Percentiles rank a stretch among this genome's conserved stretches.
These are phyloP conservation scores for Cetonia aurata DNA, from an alignment of 2,888 invertebrate species.

Conservation along the genomic window DNA sequence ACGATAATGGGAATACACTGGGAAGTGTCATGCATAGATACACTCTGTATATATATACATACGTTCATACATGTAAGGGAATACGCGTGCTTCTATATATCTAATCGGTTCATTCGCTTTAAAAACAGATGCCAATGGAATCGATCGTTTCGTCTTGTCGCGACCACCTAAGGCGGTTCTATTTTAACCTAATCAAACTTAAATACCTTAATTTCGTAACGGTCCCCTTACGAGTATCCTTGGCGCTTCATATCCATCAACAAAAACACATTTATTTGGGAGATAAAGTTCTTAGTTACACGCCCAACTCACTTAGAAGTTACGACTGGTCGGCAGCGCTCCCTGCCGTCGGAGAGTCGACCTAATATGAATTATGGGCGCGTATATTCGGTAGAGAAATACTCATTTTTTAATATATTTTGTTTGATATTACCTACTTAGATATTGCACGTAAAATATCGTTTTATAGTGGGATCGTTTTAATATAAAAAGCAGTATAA, in stretches of 20 bases:
- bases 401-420: too few species aligned
- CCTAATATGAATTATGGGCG: slow-evolving; percentile 49
- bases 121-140: slow-evolving; percentile 60
- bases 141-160: slow-evolving; percentile 47
- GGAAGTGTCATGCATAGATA: too few species aligned
- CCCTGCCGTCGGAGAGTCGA: slow-evolving; percentile 51
- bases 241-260: slow-evolving; percentile 61
- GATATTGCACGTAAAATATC: too few species aligned
- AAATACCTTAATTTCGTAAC: slow-evolving; percentile 40
- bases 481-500: too few species aligned
- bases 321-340: slow-evolving; percentile 58
- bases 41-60: neutral
- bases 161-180: slow-evolving; percentile 1
- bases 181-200: slow-evolving; percentile 20
- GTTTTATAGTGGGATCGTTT: too few species aligned
- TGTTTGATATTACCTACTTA: too few species aligned
- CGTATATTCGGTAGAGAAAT: neutral
- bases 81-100: neutral
- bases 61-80: slow-evolving; percentile 12
- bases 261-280: slow-evolving; percentile 62
- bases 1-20: neutral
- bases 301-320: slow-evolving; percentile 64
- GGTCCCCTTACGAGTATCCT: slow-evolving; percentile 44
- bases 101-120: slow-evolving; percentile 16
- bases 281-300: slow-evolving; percentile 60